Percentiles rank a stretch among this genome's conserved stretches.
Evolutionary conservation across 2,113 vertebrate genomes (phyloP).

Genomic region (Strigops habroptila): DNA sequence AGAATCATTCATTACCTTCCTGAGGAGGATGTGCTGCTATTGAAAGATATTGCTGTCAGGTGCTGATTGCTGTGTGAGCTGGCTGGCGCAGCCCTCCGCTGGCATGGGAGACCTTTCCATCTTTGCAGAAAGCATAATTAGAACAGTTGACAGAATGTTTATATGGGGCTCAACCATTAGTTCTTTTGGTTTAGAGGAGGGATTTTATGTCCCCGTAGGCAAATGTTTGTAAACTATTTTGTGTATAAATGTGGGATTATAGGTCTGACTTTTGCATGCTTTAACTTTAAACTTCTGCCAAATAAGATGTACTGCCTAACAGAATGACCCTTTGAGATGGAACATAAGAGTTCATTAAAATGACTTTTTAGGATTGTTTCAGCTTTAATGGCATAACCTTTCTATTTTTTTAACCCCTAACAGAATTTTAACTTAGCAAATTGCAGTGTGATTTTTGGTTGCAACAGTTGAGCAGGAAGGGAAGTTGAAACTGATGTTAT

Average conservation of each 20-base stretch:
- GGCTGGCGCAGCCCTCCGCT: neutral
- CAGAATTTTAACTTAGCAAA: neutral
- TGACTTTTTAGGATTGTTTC: neutral
- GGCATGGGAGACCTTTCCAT: neutral
- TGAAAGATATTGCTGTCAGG: neutral
- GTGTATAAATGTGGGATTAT: neutral
- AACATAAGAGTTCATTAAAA: neutral
- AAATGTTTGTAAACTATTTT: neutral
- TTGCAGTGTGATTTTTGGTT: slow-evolving; percentile 31
- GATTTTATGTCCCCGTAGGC: neutral
- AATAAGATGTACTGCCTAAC: neutral
- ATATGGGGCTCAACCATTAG: neutral
- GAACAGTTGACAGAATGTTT: neutral
- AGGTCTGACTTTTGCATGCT: neutral
- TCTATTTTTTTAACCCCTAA: neutral
- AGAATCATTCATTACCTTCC: neutral
- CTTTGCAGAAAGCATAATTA: neutral
- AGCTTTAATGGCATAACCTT: neutral
- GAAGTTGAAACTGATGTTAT: slow-evolving; percentile 37
- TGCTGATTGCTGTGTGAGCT: neutral
- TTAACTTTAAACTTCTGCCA: neutral
- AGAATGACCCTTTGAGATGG: neutral
- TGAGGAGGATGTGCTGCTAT: neutral
- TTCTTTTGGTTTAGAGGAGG: neutral
- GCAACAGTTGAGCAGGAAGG: slow-evolving; percentile 33